phyloP scores from a whole-genome alignment of 2,797 vertebrate genomes.

The Vireo griseus region DNA sequence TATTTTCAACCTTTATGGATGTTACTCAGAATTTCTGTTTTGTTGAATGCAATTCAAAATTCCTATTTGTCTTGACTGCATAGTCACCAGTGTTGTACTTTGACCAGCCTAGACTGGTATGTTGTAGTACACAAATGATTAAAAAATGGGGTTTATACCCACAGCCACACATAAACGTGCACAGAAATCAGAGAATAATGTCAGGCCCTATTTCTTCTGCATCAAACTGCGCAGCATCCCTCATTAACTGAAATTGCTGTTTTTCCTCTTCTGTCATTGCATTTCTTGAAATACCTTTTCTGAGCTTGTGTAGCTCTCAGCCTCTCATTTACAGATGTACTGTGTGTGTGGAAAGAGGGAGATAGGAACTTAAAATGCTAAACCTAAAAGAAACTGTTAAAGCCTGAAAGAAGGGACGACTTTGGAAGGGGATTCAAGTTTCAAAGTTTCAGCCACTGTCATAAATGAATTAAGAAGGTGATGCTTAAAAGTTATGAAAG shows the following conservation, averaged over 20 bases:
- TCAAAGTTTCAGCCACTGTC: not conserved
- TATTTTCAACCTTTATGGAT: not conserved
- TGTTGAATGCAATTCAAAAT: not conserved
- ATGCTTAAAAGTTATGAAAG: not conserved
- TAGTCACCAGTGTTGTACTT: not conserved
- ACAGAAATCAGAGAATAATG: not conserved
- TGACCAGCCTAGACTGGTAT: not conserved
- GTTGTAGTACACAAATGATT: not conserved
- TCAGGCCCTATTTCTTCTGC: not conserved
- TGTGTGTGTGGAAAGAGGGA: not conserved
- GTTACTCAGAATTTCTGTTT: not conserved
- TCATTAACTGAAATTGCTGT: not conserved
- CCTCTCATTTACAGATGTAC: not conserved
- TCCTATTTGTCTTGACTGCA: not conserved
- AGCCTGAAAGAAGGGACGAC: not conserved
- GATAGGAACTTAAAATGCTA: not conserved
- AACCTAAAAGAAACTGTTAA: not conserved
- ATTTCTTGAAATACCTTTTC: not conserved
- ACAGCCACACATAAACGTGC: not conserved
- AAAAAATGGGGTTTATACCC: not conserved
- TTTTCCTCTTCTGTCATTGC: not conserved
- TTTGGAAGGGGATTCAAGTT: not conserved
- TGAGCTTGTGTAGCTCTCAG: not conserved
- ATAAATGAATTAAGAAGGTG: not conserved
- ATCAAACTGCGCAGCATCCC: not conserved